Evolutionary conservation across 2,113 vertebrate species (phyloP), one percentile per base, ranked within the genome.

Genomic region (Hippoglossus stenolepis): DNA sequence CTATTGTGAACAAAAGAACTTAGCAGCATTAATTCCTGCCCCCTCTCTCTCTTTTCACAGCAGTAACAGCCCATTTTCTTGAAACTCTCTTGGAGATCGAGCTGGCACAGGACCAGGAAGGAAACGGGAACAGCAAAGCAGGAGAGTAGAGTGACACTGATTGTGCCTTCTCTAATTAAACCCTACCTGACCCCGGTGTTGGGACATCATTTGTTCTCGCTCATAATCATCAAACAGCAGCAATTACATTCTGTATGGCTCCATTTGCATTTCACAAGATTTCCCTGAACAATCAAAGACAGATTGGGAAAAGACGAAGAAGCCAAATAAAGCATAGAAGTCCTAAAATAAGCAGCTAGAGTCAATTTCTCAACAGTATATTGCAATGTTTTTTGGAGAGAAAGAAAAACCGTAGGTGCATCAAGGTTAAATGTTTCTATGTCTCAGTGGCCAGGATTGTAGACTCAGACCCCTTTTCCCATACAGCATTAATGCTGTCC

Each of bases 141-240:
- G 89, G 91, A 94, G 94, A 93, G 92, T 95, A 92, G 94, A 96
- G 95, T 96, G 96, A 96, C 95, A 96, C 95, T 95, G 95, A 97
- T 97, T 97, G 95, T 96, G 96, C 96, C 94, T 97, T 94, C 95
- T 93, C 96, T 96, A 96, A 97, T 97, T 98, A 97, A 98, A 96
- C 96, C 95, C 94, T 93, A 94, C 95, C 96, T 98, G 96, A 97
- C 96, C 97, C 95, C 88, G 93, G 95, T 96, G 96, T 97, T 97
- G 96, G 95, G 95, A 96, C 96, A 96, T 96, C 96, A 96, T 97
- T 97, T 96, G 96, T 97, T 96, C 96, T 95, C 94, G 93, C 94
- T 95, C 93, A 92, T 96, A 96, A 96, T 95, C 94, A 96, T 95
- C 95, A 94, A 95, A 94, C 93, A 94, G 93, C 96, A 96, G 95